Evolutionary conservation across 2,797 vertebrate species (phyloP).

Genomic region (Adrianichthys oophorus): DNA sequence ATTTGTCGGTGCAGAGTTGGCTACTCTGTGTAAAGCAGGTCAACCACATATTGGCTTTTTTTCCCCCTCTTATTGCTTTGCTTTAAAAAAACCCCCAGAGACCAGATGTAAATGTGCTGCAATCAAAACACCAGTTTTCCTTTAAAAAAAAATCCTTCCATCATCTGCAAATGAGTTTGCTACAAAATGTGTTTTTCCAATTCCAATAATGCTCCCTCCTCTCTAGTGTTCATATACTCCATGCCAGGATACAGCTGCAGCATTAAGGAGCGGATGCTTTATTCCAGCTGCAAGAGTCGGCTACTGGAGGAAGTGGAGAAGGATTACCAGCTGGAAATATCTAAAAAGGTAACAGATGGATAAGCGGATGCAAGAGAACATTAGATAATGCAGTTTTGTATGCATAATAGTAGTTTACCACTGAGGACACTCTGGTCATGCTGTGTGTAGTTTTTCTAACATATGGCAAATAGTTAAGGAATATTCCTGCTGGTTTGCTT

Average conservation of each 20-base stretch:
- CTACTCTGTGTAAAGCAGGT: conserved; percentile 5
- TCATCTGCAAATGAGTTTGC: not conserved
- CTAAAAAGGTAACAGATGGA: conserved; percentile 87
- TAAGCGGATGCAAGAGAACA: not conserved
- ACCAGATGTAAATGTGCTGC: not conserved
- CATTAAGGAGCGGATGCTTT: conserved; percentile 97
- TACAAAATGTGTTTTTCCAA: not conserved
- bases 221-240: conserved; percentile 96
- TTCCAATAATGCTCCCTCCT: not conserved
- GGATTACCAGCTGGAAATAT: conserved; percentile 89
- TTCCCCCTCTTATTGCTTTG: not conserved
- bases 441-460: not conserved
- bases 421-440: conserved; percentile 1
- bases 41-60: conserved; percentile 7
- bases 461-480: too few species aligned
- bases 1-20: not conserved
- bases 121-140: not conserved
- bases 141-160: not conserved
- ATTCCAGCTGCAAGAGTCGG: conserved; percentile 98
- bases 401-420: not conserved
- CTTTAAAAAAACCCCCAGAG: not conserved
- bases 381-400: not conserved
- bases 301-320: conserved; percentile 93
- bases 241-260: conserved; percentile 98
- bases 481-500: too few species aligned